These are phyloP conservation scores for Loriculus beryllinus DNA, from an alignment of 2,797 vertebrate species.

Conservation along the genomic window DNA sequence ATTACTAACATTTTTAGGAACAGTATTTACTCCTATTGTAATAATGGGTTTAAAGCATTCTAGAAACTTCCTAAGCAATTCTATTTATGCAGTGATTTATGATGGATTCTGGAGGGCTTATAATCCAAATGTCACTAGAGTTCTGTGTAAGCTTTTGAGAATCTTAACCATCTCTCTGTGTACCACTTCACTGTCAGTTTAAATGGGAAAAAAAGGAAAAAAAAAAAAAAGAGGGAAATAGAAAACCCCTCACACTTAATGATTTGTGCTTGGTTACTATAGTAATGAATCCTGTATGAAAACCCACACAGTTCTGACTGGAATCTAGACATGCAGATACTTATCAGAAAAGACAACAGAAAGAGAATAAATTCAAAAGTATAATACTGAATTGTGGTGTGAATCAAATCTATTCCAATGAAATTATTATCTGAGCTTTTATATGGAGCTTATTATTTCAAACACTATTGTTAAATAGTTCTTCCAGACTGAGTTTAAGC, in stretches of 20 bases:
- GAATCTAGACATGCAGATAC: constrained; percentile 19
- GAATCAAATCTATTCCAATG: neutral
- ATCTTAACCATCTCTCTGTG: neutral
- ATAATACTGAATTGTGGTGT: neutral
- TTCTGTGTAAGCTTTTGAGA: neutral
- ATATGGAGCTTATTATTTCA: neutral
- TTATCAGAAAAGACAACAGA: constrained; percentile 8
- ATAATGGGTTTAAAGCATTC: neutral
- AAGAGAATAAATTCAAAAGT: neutral
- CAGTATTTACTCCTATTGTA: neutral
- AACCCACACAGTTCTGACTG: constrained; percentile 21
- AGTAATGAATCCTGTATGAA: constrained; percentile 47
- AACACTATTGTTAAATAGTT: neutral
- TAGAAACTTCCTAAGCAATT: neutral
- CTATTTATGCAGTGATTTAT: neutral
- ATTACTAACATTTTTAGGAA: neutral
- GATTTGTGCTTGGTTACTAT: constrained; percentile 55
- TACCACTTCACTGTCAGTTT: neutral
- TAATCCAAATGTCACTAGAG: neutral
- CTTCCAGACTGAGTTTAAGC: neutral
- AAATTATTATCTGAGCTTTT: neutral
- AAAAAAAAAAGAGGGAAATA: neutral
- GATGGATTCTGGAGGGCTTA: neutral
- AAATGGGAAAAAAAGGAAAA: neutral
- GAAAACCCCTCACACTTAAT: constrained; percentile 11